phyloP scores from a whole-genome alignment of 2,797 vertebrate species.

The Mormyrus hasselquistii region DNA sequence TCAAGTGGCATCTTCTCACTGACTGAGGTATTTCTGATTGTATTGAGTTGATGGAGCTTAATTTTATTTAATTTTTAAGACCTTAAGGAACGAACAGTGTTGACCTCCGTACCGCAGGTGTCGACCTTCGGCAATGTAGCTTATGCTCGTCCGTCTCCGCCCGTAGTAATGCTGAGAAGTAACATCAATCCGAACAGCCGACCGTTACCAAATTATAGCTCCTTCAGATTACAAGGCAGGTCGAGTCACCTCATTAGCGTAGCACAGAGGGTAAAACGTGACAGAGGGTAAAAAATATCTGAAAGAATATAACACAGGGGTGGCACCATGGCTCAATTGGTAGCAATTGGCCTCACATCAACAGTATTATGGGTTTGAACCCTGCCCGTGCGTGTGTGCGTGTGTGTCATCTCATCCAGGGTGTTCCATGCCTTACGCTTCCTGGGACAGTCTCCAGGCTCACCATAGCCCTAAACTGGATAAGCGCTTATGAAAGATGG shows the following conservation, averaged over 20 bases:
- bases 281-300: neutral
- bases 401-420: neutral
- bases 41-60: neutral
- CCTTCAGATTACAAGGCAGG: neutral
- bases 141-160: neutral
- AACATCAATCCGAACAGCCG: neutral
- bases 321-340: neutral
- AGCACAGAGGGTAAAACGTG: neutral
- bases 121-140: neutral
- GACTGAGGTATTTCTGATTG: neutral
- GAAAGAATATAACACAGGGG: neutral
- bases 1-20: neutral
- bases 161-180: neutral
- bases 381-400: neutral
- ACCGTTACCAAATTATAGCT: neutral
- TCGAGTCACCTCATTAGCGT: neutral
- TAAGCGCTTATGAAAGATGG: neutral
- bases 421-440: neutral
- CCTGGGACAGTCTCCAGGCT: neutral
- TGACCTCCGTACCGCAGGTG: neutral
- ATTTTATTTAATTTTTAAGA: neutral
- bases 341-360: neutral
- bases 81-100: neutral
- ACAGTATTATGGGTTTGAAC: neutral
- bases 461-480: neutral